These are phyloP conservation scores for Delia radicum DNA, from an alignment of 1,140 invertebrate genomes.

Conservation along the genomic window DNA sequence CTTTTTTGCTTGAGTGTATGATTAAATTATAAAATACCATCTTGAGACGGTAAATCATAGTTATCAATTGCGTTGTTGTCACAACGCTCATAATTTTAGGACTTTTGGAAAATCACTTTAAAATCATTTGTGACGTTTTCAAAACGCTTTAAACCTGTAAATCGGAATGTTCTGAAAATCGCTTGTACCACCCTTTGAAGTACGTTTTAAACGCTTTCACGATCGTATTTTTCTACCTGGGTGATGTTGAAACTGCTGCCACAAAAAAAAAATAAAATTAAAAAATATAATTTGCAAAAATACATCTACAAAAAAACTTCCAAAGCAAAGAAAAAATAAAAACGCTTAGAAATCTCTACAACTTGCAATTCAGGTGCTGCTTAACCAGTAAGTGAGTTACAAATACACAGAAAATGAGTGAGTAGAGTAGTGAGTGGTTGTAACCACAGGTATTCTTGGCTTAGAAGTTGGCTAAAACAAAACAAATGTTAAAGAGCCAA, in stretches of 20 bases:
- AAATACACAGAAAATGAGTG: background rate
- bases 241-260: background rate
- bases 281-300: background rate
- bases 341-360: background rate
- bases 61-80: too few species aligned
- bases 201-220: too few species aligned
- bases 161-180: too few species aligned
- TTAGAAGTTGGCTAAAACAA: background rate
- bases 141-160: too few species aligned
- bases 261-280: background rate
- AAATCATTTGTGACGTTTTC: too few species aligned
- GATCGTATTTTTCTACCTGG: too few species aligned
- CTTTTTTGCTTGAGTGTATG: too few species aligned
- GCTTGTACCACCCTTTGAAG: too few species aligned
- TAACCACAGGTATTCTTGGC: background rate
- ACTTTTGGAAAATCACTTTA: too few species aligned
- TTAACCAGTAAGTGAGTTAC: background rate
- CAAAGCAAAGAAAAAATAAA: background rate
- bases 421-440: background rate
- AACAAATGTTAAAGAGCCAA: background rate
- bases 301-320: background rate
- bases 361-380: background rate
- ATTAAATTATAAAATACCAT: too few species aligned
- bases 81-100: too few species aligned
- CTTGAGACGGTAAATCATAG: too few species aligned